Evolutionary conservation across 92 coral and sea anemone species (phyloP), one percentile per base, ranked within the genome.

Genomic region (Phenganax marumi): DNA sequence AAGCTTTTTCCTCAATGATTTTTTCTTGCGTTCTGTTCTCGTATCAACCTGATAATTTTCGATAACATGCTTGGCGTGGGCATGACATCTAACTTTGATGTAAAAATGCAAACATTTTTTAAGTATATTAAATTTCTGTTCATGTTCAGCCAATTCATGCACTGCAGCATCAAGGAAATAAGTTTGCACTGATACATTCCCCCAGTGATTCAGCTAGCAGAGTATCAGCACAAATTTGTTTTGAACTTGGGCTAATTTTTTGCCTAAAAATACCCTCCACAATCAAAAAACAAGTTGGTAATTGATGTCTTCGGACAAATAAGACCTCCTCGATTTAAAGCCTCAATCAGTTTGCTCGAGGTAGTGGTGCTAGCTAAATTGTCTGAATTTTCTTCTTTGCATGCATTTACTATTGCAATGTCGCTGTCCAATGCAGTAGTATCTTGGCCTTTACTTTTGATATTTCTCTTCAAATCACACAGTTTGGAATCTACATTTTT

Each of bases 251-350:
- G 17, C 72, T 23, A 10, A 66, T 24, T 24, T 33, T 33, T 66
- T 24, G 72, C 50, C 72, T 66, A 66, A 66, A 66, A 66, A 66
- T 66, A 33, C 72, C 16, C 16, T 66, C 14, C 12, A 66, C 49
- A 66, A 66, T 10, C 17, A 66, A 25, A n/a, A 10, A 66, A 66
- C 72, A 66, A 10, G 49, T 66, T 33, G 16, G 17, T 66, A 66
- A 66, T 23, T 66, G 72, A 7, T 66, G 48, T 21, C 72, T 66
- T 66, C 2, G 72, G 72, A 19, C 24, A 14, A 66, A 66, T 66
- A 66, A 66, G 72, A 66, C 72, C 72, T 66, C 72, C 72, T 66
- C 48, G 72, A 66, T 25, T 66, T 66, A 66, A 66, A 66, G 72
- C 72, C 17, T 66, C 72, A 23, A 66, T 66, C 16, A 66, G 21